Conservation (phyloP, 2,888 invertebrate species). For the Gandaritis pyraliata region DNA sequence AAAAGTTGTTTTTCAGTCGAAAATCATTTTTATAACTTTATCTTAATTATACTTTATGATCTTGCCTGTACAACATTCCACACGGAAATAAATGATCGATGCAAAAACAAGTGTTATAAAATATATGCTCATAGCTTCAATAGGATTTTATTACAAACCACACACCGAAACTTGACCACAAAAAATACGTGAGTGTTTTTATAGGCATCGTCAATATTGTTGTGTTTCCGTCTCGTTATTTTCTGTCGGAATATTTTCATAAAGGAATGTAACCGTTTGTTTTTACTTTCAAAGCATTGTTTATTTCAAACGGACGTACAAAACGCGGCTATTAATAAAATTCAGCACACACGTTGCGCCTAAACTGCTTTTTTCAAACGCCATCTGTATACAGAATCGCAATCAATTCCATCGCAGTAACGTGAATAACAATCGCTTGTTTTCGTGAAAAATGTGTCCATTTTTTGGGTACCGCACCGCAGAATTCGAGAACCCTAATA, state of each 20-base stretch:
- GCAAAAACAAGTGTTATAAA: too few species aligned
- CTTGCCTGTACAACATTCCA: too few species aligned
- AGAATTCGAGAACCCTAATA: conserved; percentile 15
- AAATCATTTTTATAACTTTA: too few species aligned
- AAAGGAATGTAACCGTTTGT: conserved; percentile 2
- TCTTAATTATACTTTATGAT: too few species aligned
- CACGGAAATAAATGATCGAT: too few species aligned
- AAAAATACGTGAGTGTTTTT: conserved; percentile 3
- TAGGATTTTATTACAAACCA: neutral
- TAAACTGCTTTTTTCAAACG: conserved; percentile 37
- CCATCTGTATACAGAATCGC: conserved; percentile 51
- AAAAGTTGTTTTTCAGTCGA: too few species aligned
- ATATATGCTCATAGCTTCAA: too few species aligned
- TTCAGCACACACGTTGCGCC: conserved; percentile 23
- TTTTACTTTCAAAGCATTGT: conserved; percentile 7
- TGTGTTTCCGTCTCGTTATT: conserved; percentile 3
- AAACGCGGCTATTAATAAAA: conserved; percentile 23
- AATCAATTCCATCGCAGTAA: conserved; percentile 55
- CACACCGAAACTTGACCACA: neutral
- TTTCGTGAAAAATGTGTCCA: conserved; percentile 62
- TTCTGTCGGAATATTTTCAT: neutral
- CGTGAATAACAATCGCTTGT: conserved; percentile 61
- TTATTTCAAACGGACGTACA: conserved; percentile 10
- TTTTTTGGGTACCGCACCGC: conserved; percentile 44
- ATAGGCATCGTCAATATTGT: conserved; percentile 3